phyloP scores from a whole-genome alignment of 2,888 invertebrate genomes.

The Isoperla grammatica region DNA sequence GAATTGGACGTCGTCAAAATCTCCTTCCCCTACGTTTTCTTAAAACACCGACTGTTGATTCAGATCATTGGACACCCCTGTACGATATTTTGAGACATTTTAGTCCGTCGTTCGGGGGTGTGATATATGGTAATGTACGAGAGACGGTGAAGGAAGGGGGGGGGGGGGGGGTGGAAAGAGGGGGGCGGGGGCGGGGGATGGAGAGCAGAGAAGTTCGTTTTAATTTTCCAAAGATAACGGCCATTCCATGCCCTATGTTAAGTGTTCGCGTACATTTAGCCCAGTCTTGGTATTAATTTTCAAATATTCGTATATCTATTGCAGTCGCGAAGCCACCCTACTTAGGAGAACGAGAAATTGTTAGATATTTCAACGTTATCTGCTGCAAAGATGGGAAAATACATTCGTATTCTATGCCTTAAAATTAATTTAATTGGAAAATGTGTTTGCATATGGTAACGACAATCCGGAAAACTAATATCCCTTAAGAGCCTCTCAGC shows the following conservation, averaged over 20 bases:
- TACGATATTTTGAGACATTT: background rate
- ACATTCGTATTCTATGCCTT: background rate
- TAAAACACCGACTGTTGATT: background rate
- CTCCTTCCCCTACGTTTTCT: too few species aligned
- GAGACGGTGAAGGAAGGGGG: conserved; percentile 22
- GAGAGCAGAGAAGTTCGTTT: conserved; percentile 26
- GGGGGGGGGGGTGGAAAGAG: conserved; percentile 3
- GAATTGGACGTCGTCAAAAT: too few species aligned
- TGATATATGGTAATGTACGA: conserved; percentile 31
- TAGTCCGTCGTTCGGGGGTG: conserved; percentile 11
- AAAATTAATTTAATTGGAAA: conserved; percentile 12
- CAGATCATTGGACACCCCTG: background rate
- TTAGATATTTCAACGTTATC: conserved; percentile 6
- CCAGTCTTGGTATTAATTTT: conserved; percentile 6
- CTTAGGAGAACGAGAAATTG: background rate
- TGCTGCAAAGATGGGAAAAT: background rate
- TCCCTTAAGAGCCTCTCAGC: background rate
- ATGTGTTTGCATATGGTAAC: conserved; percentile 8
- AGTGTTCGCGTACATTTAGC: conserved; percentile 4
- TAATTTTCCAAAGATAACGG: conserved; percentile 25
- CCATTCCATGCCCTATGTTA: conserved; percentile 2
- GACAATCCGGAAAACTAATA: background rate
- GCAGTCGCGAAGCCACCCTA: background rate
- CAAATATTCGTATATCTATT: conserved; percentile 10
- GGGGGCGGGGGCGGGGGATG: conserved; percentile 7